Evolutionary conservation across 2,113 vertebrate species (phyloP).

Genomic region (Macrotis lagotis): DNA sequence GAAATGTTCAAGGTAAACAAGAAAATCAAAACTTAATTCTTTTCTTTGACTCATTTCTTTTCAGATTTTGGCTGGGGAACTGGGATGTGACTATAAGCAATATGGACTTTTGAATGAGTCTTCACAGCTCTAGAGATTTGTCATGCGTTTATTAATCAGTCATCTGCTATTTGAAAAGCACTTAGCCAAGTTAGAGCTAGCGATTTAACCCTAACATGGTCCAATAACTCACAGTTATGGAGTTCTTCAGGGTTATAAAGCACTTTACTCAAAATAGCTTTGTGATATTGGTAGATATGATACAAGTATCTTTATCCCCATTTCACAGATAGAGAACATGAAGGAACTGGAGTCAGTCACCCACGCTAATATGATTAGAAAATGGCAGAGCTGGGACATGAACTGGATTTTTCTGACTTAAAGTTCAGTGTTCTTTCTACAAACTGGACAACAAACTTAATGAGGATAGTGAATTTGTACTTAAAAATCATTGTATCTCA

Average conservation of each 20-base stretch:
- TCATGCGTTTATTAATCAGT: not conserved
- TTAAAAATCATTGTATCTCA: not conserved
- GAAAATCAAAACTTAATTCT: not conserved
- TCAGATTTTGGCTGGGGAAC: not conserved
- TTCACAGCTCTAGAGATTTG: not conserved
- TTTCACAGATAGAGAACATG: not conserved
- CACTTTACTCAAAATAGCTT: not conserved
- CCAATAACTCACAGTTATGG: not conserved
- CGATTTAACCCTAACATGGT: not conserved
- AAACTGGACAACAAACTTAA: not conserved
- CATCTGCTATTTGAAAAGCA: not conserved
- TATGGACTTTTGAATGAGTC: not conserved
- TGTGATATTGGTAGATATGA: not conserved
- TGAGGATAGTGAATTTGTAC: not conserved
- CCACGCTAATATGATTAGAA: not conserved
- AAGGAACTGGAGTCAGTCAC: not conserved
- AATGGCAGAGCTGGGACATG: not conserved
- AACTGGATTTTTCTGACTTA: not conserved
- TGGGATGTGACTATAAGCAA: not conserved
- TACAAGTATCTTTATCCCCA: not conserved
- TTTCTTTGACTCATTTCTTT: not conserved
- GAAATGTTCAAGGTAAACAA: not conserved
- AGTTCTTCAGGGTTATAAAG: not conserved
- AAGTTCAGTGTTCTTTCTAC: not conserved
- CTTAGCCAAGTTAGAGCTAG: not conserved